Percentiles rank a stretch among this genome's conserved stretches.
Evolutionary conservation across 1,140 invertebrate genomes (phyloP).

Genomic region (Cyclargus thomasi): DNA sequence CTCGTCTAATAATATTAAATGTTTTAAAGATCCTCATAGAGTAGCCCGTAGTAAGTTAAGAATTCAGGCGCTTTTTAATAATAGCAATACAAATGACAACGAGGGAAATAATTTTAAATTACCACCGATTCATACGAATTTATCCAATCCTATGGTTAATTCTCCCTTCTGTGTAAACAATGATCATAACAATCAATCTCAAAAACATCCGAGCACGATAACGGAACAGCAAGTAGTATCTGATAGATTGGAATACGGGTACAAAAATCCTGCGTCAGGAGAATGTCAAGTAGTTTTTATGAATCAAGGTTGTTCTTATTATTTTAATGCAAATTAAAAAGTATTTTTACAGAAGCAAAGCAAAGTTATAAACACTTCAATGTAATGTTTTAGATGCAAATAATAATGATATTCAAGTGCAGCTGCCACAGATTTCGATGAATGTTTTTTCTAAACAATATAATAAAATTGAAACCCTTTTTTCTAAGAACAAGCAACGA

Average conservation of each 20-base stretch:
- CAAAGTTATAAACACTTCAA: not conserved
- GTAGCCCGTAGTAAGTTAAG: constrained; percentile 10
- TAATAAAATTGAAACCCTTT: constrained; percentile 23
- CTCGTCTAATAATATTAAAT: not conserved
- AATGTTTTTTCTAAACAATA: not conserved
- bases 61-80: not conserved
- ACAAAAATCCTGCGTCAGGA: constrained; percentile 45
- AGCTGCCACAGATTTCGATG: not conserved
- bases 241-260: constrained; percentile 40
- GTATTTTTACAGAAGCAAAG: too few species aligned
- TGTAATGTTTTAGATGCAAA: not conserved
- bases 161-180: not conserved
- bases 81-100: not conserved
- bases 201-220: constrained; percentile 7
- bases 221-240: not conserved
- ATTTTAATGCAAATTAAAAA: not conserved
- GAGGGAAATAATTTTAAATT: constrained; percentile 39
- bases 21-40: not conserved
- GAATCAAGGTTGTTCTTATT: not conserved
- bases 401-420: not conserved
- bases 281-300: constrained; percentile 30
- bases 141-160: constrained; percentile 30
- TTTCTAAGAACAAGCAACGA: constrained; percentile 11
- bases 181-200: not conserved
- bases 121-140: constrained; percentile 45